Percentiles rank a stretch among this genome's conserved stretches.
These are phyloP conservation scores for Listrodromus nycthemerus DNA, from an alignment of 2,888 invertebrate genomes.

Conservation along the genomic window DNA sequence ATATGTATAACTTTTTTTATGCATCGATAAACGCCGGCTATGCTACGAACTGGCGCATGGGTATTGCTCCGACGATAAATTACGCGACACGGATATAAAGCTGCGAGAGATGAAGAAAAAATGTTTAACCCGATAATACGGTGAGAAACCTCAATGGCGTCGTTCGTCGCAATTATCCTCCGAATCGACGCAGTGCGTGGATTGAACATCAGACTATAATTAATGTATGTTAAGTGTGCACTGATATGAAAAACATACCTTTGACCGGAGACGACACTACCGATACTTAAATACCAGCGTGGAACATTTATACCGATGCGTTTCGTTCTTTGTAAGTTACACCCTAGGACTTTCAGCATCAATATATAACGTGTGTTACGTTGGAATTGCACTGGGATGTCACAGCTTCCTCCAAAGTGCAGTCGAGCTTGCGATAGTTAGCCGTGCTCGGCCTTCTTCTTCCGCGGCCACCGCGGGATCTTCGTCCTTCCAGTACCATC, in stretches of 20 bases:
- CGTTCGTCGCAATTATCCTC: background rate
- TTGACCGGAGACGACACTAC: slow-evolving; percentile 70
- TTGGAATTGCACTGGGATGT: slow-evolving; percentile 87
- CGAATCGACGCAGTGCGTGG: slow-evolving; percentile 6
- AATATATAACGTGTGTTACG: slow-evolving; percentile 87
- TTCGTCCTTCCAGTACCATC: slow-evolving; percentile 87
- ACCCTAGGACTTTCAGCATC: slow-evolving; percentile 48
- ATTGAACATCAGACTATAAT: slow-evolving; percentile 13
- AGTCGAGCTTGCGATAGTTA: slow-evolving; percentile 88
- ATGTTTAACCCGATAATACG: slow-evolving; percentile 1
- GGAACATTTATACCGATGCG: slow-evolving; percentile 36
- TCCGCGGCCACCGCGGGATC: slow-evolving; percentile 82
- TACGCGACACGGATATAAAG: slow-evolving; percentile 27
- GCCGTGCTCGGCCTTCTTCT: slow-evolving; percentile 87
- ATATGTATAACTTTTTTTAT: slow-evolving; percentile 5
- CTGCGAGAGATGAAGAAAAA: slow-evolving; percentile 4
- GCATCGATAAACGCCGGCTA: background rate
- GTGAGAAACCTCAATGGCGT: slow-evolving; percentile 54
- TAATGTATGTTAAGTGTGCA: slow-evolving; percentile 40
- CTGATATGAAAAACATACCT: slow-evolving; percentile 70
- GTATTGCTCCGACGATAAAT: slow-evolving; percentile 9
- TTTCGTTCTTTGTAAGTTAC: background rate
- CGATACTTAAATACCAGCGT: slow-evolving; percentile 63
- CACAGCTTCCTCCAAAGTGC: slow-evolving; percentile 89
- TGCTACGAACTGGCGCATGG: background rate